Evolutionary conservation across 2,797 vertebrate species (phyloP).

Genomic region (Champsocephalus gunnari): DNA sequence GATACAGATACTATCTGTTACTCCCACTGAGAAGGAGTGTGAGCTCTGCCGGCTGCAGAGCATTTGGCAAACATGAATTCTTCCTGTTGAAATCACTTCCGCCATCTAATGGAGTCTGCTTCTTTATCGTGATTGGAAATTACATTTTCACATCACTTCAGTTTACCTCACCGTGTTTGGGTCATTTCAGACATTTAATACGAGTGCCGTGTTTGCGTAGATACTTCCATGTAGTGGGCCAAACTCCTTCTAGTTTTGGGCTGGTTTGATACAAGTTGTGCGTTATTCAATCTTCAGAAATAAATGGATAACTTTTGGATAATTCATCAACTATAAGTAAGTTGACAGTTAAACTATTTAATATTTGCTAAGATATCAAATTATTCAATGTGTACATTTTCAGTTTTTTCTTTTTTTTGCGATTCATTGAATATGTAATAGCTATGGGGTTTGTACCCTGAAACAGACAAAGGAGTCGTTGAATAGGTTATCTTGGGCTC

Average conservation of each 20-base stretch:
- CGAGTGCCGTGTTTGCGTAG: neutral
- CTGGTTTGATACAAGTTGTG: neutral
- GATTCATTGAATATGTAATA: neutral
- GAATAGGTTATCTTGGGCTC: too few species aligned
- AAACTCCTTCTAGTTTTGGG: neutral
- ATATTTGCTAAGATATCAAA: neutral
- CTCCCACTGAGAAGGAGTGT: slow-evolving; percentile 17
- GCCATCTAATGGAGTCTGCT: slow-evolving; percentile 2
- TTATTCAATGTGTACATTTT: too few species aligned
- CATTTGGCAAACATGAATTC: slow-evolving; percentile 8
- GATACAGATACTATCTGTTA: slow-evolving; percentile 13
- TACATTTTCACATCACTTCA: slow-evolving; percentile 4
- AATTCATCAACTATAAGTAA: neutral
- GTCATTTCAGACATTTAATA: neutral
- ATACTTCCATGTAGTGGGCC: neutral
- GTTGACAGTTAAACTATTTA: neutral
- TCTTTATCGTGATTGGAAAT: slow-evolving; percentile 1
- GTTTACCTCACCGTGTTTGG: neutral
- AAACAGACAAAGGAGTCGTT: too few species aligned
- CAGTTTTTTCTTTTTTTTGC: too few species aligned
- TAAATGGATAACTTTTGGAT: neutral
- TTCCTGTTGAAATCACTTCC: slow-evolving; percentile 1
- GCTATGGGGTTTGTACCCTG: neutral
- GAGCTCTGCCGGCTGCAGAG: slow-evolving; percentile 1
- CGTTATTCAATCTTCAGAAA: neutral